Evolutionary conservation across 2,888 invertebrate genomes (phyloP), one percentile per base, ranked within the genome.

Genomic region (Nemotelus pantherinus): DNA sequence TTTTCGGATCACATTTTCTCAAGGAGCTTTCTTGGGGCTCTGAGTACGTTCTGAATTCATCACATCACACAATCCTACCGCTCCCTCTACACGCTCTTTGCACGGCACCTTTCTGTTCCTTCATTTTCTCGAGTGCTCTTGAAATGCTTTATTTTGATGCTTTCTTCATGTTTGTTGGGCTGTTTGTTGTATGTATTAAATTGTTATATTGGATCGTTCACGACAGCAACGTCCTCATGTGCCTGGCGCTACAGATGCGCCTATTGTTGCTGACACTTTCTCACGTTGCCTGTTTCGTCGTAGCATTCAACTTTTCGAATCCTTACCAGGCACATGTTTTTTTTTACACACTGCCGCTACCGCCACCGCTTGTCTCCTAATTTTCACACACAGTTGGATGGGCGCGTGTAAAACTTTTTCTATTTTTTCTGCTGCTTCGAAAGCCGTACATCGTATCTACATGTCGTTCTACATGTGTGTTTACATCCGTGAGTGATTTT

Each of bases 121-220:
- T 70, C 70, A 70, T 70, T 70, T 70, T 74, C 74, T 60, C 74
- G 60, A 74, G 63, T n/a, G 41, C 60, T 60, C 74, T 74, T 74
- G 74, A 74, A 74, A 74, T 74, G 60, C 63, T 74, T 60, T 74
- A 74, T 60, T 74, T 74, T 74, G 74, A 74, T 74, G 74, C 48
- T 74, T 48, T 74, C 74, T 74, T 60, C 63, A 50, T 47, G 48
- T 60, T 74, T 74, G 39, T n/a, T 60, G 47, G 60, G 39, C 43
- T 60, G 60, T 60, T 74, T 63, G 60, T 74, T 60, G 60, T 58
- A 9, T 58, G 57, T 72, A 58, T 72, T 58, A 57, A 58, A 58
- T 72, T 58, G 72, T 57, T 60, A 48, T 45, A 74, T 60, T 74
- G 60, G 41, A 74, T 74, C 50, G 63, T 60, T n/a, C 47, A 72